A percentile compares a stretch with the other conserved stretches of the same genome.
Conservation (phyloP, 2,888 invertebrate species). For the Synanthedon myopaeformis region DNA sequence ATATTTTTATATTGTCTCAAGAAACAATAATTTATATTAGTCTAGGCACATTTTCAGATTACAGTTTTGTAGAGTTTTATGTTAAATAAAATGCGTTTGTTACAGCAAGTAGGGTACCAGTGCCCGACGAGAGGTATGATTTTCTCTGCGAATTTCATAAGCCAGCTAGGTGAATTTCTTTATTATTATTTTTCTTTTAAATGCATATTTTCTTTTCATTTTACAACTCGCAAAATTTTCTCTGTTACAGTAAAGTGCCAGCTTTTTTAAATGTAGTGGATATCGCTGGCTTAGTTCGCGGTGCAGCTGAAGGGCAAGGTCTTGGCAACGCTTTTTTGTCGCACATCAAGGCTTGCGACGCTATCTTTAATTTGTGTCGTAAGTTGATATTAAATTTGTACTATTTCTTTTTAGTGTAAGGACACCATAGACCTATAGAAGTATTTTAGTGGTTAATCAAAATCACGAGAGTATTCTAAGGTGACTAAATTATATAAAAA, state of each 20-base stretch:
- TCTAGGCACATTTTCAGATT: slow-evolving; percentile 15
- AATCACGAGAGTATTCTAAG: no score
- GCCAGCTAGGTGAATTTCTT: slow-evolving; percentile 82
- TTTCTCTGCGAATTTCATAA: slow-evolving; percentile 94
- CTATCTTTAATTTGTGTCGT: slow-evolving; percentile 97
- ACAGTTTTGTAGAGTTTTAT: slow-evolving; percentile 18
- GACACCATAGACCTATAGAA: no score
- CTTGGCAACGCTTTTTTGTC: slow-evolving; percentile 98
- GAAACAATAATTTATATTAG: slow-evolving; percentile 6
- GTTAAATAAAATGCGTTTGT: slow-evolving; percentile 13
- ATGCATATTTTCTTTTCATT: slow-evolving; percentile 1
- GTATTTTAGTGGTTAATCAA: no score
- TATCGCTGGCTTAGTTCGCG: slow-evolving; percentile 98
- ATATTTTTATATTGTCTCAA: no score
- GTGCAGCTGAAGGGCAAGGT: slow-evolving; percentile 98
- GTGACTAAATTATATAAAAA: no score
- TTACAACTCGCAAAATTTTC: no score
- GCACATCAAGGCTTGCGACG: slow-evolving; percentile 98
- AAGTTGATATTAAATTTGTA: slow-evolving; percentile 54
- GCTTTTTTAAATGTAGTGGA: slow-evolving; percentile 98
- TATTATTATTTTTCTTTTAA: not conserved
- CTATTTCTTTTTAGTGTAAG: no score
- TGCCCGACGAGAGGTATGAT: slow-evolving; percentile 94
- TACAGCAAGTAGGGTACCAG: slow-evolving; percentile 92
- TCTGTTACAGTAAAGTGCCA: slow-evolving; percentile 86